Base-by-base conservation (phyloP, 2,888 invertebrate genomes). In the Gari tellinella region DNA sequence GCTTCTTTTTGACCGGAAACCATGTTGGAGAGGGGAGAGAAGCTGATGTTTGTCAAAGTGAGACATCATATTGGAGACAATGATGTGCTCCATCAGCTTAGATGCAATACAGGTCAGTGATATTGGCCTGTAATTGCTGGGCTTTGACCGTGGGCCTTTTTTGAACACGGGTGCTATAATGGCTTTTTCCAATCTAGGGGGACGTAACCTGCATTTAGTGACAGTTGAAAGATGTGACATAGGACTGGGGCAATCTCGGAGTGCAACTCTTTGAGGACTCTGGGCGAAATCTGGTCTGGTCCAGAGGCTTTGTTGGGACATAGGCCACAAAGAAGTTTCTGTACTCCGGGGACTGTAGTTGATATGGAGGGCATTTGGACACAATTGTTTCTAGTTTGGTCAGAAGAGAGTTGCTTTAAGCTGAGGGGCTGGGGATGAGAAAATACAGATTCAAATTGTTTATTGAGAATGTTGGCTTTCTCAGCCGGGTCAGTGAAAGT, bases 21-120 rank as follows among this genome's bases (percentile, higher is more conserved):
- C 70, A 53, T 58, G 70, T 38, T 63, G 52, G 15, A 48, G 45
- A 2, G 26, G 48, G 17, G 21, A 48, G 14, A 67, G 57, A 0
- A 66, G 23, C 14, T 60, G 17, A 12, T 64, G 14, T 12, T 38
- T 48, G 21, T 70, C 58, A 55, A 61, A 52, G 15, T 62, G 43
- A 5, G 1, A 15, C 63, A 68, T 73, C 1, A 68, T 19, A 45
- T 60, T 63, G 14, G 55, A 64, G 14, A 58, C 58, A n/a, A 74
- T 25, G 12, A 69, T 65, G 31, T 66, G 65, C 46, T 70, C 70
- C 51, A 70, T 43, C 23, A 75, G 12, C 41, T 75, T 66, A 15
- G 60, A 62, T 1, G 58, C 52, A 17, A 66, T 70, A 23, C 49
- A 75, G 4, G 64, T 70, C 10, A 63, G 64, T 15, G 64, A 64